Evolutionary conservation across 2,113 vertebrate species (phyloP).

Genomic region (Vireo altiloquus): DNA sequence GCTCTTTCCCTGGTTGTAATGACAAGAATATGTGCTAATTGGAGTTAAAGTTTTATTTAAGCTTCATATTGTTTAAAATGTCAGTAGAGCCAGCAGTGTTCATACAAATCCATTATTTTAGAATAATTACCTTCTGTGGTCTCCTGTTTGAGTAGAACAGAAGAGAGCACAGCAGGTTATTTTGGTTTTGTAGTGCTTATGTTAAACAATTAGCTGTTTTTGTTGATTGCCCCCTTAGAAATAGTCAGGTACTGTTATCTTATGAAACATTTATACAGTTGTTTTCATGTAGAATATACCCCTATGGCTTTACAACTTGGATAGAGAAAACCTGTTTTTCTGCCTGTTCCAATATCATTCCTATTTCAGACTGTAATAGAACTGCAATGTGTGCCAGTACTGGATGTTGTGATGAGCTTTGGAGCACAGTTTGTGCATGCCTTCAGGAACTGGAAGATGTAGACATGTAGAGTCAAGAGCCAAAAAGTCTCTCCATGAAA

Average conservation of each 20-base stretch:
- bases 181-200: background rate
- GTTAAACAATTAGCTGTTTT: background rate
- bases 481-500: conserved; percentile 5
- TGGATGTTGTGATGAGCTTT: background rate
- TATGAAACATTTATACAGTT: background rate
- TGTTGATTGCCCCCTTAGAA: background rate
- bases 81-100: background rate
- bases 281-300: background rate
- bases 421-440: conserved; percentile 13
- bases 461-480: background rate
- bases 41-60: background rate
- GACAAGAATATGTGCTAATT: background rate
- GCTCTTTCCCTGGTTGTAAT: background rate
- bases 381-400: background rate
- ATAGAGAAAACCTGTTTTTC: background rate
- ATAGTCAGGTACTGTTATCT: background rate
- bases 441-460: conserved; percentile 25
- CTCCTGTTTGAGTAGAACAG: background rate
- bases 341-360: background rate
- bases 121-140: background rate
- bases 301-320: background rate
- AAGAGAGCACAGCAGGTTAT: background rate
- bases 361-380: background rate
- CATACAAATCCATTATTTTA: background rate
- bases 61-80: background rate